Base-by-base conservation (phyloP, 2,888 invertebrate species). In the Pheosia gnoma region DNA sequence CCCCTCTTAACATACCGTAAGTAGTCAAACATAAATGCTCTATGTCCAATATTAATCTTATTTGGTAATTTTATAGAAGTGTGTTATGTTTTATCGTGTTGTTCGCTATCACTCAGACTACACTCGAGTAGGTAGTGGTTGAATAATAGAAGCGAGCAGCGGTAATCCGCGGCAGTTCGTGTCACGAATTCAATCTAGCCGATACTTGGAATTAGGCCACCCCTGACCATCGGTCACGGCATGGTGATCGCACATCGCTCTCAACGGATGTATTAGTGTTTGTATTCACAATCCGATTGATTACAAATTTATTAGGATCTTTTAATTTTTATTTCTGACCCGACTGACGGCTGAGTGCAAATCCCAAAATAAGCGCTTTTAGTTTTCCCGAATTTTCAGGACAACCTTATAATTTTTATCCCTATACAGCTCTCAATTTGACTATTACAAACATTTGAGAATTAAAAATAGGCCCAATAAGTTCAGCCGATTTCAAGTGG, bases 181-280 rank as follows among this genome's bases (percentile, higher is more conserved):
- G 74, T 75, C 69, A 64, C 65, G 68, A 71, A 65, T 71, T 66
- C 73, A 69, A 75, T 71, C 66, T 66, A 71, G 62, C 65, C 66
- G 69, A 69, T 65, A 70, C 60, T 68, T 65, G 61, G 65, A 53
- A 53, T 53, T 10, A 53, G 45, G n/a, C 8, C 51, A 43, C 13
- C 43, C 13, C n/a, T 39, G 10, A 43, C 43, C n/a, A 11, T 3
- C 37, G 58, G 58, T 51, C 53, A 43, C n/a, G 47, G n/a, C 47
- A 4, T n/a, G 4, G 8, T 51, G 51, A 51, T 51, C 25, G 51
- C 8, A 51, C 51, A n/a, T 25, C 25, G 25, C 7, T 25, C 51
- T 9, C 0, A 51, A 25, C 51, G 25, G 3, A 51, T 51, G 11
- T 1, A 5, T 47, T n/a, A 9, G 47, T 47, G 47, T 47, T 47